Conservation (phyloP, 2,888 invertebrate species). For the Thecophora atra region DNA sequence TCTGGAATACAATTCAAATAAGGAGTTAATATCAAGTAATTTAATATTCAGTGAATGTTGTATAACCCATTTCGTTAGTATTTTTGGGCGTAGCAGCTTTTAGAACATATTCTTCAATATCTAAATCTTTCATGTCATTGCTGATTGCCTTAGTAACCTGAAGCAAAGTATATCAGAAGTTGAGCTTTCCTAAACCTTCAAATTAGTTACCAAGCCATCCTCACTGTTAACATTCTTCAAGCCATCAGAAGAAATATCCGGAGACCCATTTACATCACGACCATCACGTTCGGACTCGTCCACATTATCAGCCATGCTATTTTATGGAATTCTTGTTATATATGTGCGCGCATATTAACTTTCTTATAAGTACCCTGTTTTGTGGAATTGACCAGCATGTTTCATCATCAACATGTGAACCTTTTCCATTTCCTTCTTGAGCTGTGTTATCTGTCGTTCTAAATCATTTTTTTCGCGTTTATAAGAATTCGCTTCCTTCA, state of each 20-base stretch:
- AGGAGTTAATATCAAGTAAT: not conserved
- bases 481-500: slow-evolving; percentile 78
- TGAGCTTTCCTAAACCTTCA: not conserved
- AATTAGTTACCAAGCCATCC: slow-evolving; percentile 61
- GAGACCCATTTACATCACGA: slow-evolving; percentile 64
- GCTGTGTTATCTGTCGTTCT: slow-evolving; percentile 78
- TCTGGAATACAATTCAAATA: slow-evolving; percentile 48
- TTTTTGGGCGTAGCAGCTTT: slow-evolving; percentile 74
- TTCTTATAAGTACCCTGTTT: slow-evolving; percentile 53
- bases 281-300: slow-evolving; percentile 65
- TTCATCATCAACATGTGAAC: slow-evolving; percentile 75
- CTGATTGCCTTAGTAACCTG: slow-evolving; percentile 54
- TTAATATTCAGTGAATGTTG: slow-evolving; percentile 37
- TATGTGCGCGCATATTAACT: not conserved
- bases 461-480: slow-evolving; percentile 84
- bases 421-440: slow-evolving; percentile 84
- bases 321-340: not conserved
- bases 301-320: slow-evolving; percentile 51
- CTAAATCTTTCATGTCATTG: slow-evolving; percentile 62
- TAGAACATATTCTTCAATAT: slow-evolving; percentile 72
- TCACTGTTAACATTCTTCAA: slow-evolving; percentile 66
- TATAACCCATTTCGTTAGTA: slow-evolving; percentile 66
- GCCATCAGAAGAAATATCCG: slow-evolving; percentile 66
- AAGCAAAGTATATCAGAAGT: not conserved
- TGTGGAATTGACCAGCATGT: slow-evolving; percentile 77